Evolutionary conservation across 2,888 invertebrate species (phyloP), one percentile per base, ranked within the genome.

Genomic region (Drosophila barbarae): DNA sequence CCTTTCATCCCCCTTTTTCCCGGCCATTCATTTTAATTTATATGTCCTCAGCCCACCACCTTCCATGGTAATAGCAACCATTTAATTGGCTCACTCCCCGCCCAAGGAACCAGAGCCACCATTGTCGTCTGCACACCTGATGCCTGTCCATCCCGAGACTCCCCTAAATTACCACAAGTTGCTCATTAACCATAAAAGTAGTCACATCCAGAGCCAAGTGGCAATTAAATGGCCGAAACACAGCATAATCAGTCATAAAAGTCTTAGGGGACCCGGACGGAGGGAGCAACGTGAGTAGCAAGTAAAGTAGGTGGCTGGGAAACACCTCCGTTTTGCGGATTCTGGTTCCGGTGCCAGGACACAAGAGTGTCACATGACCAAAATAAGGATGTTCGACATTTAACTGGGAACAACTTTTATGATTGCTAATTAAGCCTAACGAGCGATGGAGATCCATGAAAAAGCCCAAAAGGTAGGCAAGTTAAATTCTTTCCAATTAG

Each of bases 111-210:
- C 18, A 10, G 46, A 41, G 59, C 34, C 23, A 34, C 18, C 28
- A 36, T 15, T 39, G 46, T 18, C 34, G 39, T 15, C 36, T 30
- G 52, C 63, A 50, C 77, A 79, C 80, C 74, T 82, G 79, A 79
- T 71, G 61, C 66, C 50, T 41, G 36, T 63, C 44, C 12, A 28
- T 21, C 7, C 39, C 30, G 44, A 69, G 26, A 23, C 23, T 26
- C 66, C 23, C 49, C 52, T 54, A 78, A 75, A 64, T 68, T 61
- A 67, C 60, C 70, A 65, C 72, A 69, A 78, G 71, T 67, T 70
- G 77, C 84, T 83, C 74, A 78, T 83, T 78, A 78, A 64, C 81
- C 77, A 78, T 83, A 80, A 83, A 83, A 78, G 73, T 80, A 77
- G 80, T 83, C 80, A 83, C 74, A 78, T 76, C 71, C 73, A 57